These are phyloP conservation scores for Monodelphis domestica DNA, from an alignment of 2,797 vertebrate species.

Conservation along the genomic window DNA sequence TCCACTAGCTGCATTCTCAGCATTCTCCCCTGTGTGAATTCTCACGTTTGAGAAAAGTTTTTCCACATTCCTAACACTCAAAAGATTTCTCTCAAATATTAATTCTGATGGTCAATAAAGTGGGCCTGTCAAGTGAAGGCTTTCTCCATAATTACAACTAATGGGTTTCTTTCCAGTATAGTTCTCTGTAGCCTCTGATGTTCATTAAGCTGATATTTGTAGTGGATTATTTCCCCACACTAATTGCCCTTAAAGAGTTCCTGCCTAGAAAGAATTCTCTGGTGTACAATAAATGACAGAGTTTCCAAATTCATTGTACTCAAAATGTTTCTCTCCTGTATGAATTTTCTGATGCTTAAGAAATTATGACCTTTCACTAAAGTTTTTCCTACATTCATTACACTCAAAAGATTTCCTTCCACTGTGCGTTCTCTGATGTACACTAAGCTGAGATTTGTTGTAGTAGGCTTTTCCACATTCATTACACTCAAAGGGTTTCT, in stretches of 20 bases:
- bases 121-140: neutral
- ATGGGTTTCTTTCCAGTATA: neutral
- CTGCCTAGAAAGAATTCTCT: slow-evolving; percentile 24
- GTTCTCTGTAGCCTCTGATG: neutral
- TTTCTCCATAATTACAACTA: neutral
- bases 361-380: slow-evolving; percentile 79
- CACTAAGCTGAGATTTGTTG: slow-evolving; percentile 76
- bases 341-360: slow-evolving; percentile 78
- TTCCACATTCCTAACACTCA: neutral
- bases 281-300: slow-evolving; percentile 60
- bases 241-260: neutral
- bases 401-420: slow-evolving; percentile 79
- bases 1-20: neutral
- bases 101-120: slow-evolving; percentile 55
- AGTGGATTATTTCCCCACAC: neutral
- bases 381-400: slow-evolving; percentile 77
- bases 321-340: slow-evolving; percentile 68
- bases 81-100: slow-evolving; percentile 39
- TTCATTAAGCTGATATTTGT: neutral
- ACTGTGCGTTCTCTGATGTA: slow-evolving; percentile 75
- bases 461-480: slow-evolving; percentile 76
- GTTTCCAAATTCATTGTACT: slow-evolving; percentile 57
- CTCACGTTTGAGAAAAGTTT: neutral
- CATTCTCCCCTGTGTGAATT: neutral
- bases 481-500: slow-evolving; percentile 75